Conservation (phyloP, 1,140 invertebrate species). For the Ptiloglossa arizonensis region DNA sequence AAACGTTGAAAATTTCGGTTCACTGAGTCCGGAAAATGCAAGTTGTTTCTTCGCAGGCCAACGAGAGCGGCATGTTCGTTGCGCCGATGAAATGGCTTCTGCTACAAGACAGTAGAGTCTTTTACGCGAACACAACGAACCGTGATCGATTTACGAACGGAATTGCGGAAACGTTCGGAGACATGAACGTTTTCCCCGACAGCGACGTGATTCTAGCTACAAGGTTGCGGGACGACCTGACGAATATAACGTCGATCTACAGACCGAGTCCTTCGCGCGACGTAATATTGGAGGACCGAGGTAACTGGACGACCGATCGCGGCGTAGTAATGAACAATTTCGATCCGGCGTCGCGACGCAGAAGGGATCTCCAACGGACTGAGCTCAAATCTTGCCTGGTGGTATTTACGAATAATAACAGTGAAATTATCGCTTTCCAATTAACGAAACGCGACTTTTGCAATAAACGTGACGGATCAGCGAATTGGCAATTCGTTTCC, state of each 20-base stretch:
- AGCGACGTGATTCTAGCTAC: slow-evolving; percentile 67
- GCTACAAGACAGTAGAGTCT: slow-evolving; percentile 50
- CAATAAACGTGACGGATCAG: no score
- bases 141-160: background rate
- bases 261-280: slow-evolving; percentile 55
- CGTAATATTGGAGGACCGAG: slow-evolving; percentile 62
- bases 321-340: slow-evolving; percentile 53
- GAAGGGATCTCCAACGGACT: slow-evolving; percentile 64
- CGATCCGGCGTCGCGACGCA: slow-evolving; percentile 56
- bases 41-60: slow-evolving; percentile 47
- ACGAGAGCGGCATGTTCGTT: slow-evolving; percentile 59
- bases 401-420: slow-evolving; percentile 48
- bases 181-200: slow-evolving; percentile 63
- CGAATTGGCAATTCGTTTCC: background rate
- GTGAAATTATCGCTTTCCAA: background rate
- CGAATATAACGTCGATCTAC: slow-evolving; percentile 66
- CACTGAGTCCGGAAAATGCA: no score
- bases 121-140: slow-evolving; percentile 2
- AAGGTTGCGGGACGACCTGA: slow-evolving; percentile 20
- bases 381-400: slow-evolving; percentile 70
- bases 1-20: no score
- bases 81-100: slow-evolving; percentile 72
- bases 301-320: slow-evolving; percentile 60
- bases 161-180: slow-evolving; percentile 40
- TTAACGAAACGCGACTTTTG: no score